These are phyloP conservation scores for Myiopsitta monachus DNA, from an alignment of 2,113 vertebrate genomes.

Conservation along the genomic window DNA sequence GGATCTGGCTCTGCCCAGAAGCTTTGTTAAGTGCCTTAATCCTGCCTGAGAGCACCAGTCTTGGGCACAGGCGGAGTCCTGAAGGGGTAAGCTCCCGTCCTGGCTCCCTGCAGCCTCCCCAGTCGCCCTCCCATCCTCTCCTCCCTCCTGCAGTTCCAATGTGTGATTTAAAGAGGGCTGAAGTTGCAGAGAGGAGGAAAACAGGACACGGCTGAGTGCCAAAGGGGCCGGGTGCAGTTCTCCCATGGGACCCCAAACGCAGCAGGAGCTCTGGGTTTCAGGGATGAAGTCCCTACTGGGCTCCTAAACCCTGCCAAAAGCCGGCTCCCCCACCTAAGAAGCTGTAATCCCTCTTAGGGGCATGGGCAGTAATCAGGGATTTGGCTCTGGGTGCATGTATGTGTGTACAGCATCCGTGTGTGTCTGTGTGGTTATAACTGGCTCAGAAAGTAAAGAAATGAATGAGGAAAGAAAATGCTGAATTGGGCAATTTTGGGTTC, in stretches of 20 bases:
- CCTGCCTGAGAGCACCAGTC: background rate
- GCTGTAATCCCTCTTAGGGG: conserved; percentile 11
- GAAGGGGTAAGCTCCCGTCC: background rate
- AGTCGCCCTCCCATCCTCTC: background rate
- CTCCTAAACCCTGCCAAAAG: background rate
- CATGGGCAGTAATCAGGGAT: background rate
- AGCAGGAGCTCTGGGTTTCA: background rate
- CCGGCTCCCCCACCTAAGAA: background rate
- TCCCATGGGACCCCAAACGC: rapidly evolving
- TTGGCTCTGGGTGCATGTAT: background rate
- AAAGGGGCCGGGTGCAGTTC: background rate
- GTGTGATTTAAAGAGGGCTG: background rate
- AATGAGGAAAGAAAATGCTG: background rate
- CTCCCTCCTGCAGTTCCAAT: background rate
- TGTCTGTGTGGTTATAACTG: rapidly evolving
- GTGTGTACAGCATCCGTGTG: rapidly evolving
- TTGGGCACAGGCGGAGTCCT: background rate
- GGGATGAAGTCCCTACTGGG: background rate
- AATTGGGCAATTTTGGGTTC: background rate
- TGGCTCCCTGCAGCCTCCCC: background rate
- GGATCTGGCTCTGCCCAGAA: background rate
- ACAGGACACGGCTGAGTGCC: rapidly evolving
- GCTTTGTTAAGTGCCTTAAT: background rate
- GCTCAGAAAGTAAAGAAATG: background rate
- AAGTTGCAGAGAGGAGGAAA: background rate